Percentiles rank a stretch among this genome's conserved stretches.
These are phyloP conservation scores for Spheniscus humboldti DNA, from an alignment of 2,797 vertebrate species.

Conservation along the genomic window DNA sequence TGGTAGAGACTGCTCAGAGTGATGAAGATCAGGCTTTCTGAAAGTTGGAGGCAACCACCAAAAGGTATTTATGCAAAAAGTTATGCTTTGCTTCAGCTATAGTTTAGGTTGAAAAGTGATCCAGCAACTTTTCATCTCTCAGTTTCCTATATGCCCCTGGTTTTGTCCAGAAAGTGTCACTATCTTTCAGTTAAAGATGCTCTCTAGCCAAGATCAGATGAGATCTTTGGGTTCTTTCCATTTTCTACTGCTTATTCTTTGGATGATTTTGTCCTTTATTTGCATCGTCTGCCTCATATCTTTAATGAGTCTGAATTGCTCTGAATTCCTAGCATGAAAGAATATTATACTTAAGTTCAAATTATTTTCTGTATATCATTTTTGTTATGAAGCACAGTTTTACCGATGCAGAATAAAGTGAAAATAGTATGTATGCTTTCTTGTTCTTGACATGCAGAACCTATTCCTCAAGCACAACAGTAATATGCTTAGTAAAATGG, in stretches of 20 bases:
- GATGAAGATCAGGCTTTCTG: not conserved
- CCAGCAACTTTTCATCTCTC: not conserved
- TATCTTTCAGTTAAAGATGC: not conserved
- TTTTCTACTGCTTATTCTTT: not conserved
- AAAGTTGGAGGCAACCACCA: not conserved
- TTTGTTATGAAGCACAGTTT: not conserved
- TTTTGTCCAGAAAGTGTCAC: not conserved
- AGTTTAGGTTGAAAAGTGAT: not conserved
- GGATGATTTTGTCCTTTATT: not conserved
- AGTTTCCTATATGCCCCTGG: not conserved
- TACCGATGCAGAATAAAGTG: slow-evolving; percentile 6
- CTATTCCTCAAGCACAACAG: not conserved
- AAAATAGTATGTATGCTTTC: not conserved
- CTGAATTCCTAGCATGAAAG: not conserved
- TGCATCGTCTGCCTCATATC: not conserved
- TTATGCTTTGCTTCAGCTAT: not conserved
- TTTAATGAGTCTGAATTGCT: not conserved
- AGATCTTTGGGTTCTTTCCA: not conserved
- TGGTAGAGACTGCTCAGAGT: not conserved
- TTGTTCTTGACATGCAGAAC: not conserved
- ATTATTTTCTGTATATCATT: not conserved
- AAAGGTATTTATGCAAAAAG: not conserved
- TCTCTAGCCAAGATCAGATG: not conserved
- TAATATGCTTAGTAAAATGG: slow-evolving; percentile 25
- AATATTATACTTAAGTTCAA: not conserved